Evolutionary conservation across 2,113 vertebrate species (phyloP).

Genomic region (Thinocorus orbignyianus): DNA sequence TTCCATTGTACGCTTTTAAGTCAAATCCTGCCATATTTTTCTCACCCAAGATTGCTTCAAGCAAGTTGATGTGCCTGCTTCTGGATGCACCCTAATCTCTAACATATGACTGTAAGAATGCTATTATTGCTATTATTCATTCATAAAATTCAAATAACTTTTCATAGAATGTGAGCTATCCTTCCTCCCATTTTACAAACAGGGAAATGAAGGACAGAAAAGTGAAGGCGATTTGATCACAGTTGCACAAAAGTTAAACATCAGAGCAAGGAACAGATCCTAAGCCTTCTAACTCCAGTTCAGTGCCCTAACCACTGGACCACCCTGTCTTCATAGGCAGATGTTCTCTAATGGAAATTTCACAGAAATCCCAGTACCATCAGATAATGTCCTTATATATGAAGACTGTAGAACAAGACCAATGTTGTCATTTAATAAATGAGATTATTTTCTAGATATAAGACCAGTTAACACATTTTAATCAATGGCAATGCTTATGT

Average conservation of each 20-base stretch:
- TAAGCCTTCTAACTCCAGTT: neutral
- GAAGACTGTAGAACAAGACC: neutral
- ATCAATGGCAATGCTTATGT: conserved; percentile 45
- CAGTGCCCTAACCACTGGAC: neutral
- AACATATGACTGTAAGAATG: neutral
- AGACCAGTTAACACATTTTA: conserved; percentile 61
- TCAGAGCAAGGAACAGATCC: neutral
- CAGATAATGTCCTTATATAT: neutral
- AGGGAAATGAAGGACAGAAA: neutral
- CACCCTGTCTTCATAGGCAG: neutral
- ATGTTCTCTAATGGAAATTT: neutral
- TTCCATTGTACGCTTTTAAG: neutral
- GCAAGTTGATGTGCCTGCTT: neutral
- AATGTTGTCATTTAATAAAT: conserved; percentile 56
- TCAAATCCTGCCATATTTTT: neutral
- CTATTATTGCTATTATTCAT: neutral
- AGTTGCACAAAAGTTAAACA: neutral
- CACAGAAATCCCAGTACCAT: neutral
- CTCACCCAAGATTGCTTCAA: neutral
- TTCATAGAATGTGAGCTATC: neutral
- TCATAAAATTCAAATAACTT: neutral
- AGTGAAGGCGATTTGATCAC: neutral
- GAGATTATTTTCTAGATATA: conserved; percentile 42
- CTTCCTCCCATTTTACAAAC: neutral
- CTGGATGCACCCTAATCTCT: neutral